These are phyloP conservation scores for Pipistrellus pygmaeus DNA, from an alignment of 2,797 vertebrate species.

Conservation along the genomic window DNA sequence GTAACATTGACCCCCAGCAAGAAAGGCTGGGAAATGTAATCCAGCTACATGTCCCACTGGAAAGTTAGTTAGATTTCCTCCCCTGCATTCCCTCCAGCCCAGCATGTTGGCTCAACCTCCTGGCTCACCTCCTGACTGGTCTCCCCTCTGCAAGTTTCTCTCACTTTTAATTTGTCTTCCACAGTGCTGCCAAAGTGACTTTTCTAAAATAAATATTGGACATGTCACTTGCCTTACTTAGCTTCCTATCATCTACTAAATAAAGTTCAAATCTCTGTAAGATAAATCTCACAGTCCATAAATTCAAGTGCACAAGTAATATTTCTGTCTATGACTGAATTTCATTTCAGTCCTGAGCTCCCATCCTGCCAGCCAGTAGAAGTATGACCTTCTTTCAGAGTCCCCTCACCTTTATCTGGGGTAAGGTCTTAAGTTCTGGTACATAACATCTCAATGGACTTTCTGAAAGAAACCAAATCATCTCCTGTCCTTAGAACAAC, in stretches of 20 bases:
- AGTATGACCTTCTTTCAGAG: background rate
- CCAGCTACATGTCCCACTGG: background rate
- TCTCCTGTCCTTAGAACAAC: background rate
- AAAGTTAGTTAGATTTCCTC: background rate
- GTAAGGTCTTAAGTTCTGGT: background rate
- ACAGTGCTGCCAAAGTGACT: background rate
- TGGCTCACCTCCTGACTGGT: background rate
- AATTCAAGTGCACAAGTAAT: background rate
- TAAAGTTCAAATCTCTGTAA: constrained; percentile 9
- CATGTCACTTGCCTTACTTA: background rate
- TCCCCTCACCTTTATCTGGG: background rate
- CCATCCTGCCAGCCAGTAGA: background rate
- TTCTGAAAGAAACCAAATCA: background rate
- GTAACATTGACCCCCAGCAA: background rate
- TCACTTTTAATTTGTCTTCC: background rate
- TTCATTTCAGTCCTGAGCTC: background rate
- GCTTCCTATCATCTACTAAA: background rate
- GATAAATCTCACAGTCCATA: background rate
- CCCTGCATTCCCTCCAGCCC: background rate
- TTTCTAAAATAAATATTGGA: constrained; percentile 14
- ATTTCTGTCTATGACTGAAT: constrained; percentile 13
- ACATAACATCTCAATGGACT: background rate
- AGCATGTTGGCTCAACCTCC: background rate
- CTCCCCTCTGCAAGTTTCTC: background rate
- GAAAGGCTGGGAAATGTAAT: background rate